Base-by-base conservation (phyloP, 37 sponge, comb jelly and placozoan species). In the Bolinopsis microptera region DNA sequence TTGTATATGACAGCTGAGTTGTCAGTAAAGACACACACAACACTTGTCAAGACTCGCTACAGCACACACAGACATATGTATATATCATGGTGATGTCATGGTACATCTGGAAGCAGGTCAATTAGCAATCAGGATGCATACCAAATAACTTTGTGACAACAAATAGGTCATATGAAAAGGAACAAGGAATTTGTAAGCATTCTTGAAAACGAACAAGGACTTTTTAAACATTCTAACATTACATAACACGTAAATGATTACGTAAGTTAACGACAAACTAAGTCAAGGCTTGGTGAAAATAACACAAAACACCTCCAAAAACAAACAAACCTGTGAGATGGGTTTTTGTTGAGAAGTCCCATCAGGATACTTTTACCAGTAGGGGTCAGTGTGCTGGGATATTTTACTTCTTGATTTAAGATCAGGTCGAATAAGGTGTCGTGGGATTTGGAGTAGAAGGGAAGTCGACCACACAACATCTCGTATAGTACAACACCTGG, bases 391-490 rank as follows among this genome's bases (percentile, higher is more conserved):
- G 96, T 67, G 0, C 95, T 86, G n/a, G 99, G 99, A 69, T 96
- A 98, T 94, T 97, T 97, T 0, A 98, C 33, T 3, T 92, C 93
- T 32, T 69, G 34, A 82, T 93, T 83, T 0, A 94, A 76, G 21
- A 93, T 94, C 76, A 98, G 92, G 40, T 97, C 97, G 93, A 98
- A 98, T 26, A 98, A 93, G 27, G 95, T 93, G 38, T 98, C 99
- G 92, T 98, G 99, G 48, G 96, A 95, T 35, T 96, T 92, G 69
- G 97, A 94, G 93, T 97, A 97, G 94, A 98, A 98, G 9, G 99
- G 99, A 0, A 98, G 95, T 0, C 99, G 95, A 21, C 99, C 99
- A 95, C 99, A 98, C 95, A 97, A 95, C 99, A 98, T 98, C 94
- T 98, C 99, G 93, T 98, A 98, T 95, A 97, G 94, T 68, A 98